Evolutionary conservation across 2,888 invertebrate genomes (phyloP), one percentile per base, ranked within the genome.

Genomic region (Neuroscelio doddi): DNA sequence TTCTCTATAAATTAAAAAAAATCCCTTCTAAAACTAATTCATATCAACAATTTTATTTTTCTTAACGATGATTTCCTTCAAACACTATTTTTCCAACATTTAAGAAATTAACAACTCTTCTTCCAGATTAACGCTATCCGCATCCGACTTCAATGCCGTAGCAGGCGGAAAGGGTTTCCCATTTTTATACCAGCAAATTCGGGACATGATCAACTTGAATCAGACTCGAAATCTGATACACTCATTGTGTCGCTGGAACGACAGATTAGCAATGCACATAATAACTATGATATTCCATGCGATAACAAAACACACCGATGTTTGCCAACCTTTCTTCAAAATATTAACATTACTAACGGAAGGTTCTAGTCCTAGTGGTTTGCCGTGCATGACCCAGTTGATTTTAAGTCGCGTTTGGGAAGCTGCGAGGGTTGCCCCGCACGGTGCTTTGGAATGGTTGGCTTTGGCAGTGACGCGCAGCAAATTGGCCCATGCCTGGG

Each of bases 151-250:
- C 49, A 90, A 89, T 76, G 93, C 95, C 1, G 89, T 96, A 17
- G 90, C 95, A 15, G 94, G 94, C 53, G 94, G 95, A 66, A 96
- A 96, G 92, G 94, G 94, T 9, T 96, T 96, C 84, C 94, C 96
- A 24, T 97, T 97, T 85, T 86, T 97, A 66, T 95, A 95, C 85
- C 96, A 96, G 85, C 97, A 97, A 87, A 96, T 96, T 47, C 92
- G 95, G 71, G 97, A 97, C 85, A 93, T 93, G 76, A 92, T 97
- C 66, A 97, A 97, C 86, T 87, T 96, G 34, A 92, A 94, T 79
- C 96, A 96, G 86, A 96, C 96, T 1, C 90, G 95, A 69, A 94
- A 96, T 84, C 87, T 97, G 57, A 94, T 97, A 72, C 95, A 95
- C 85, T 95, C 95, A 10, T 87, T 97, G 32, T 95, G 95, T 77